Evolutionary conservation across 2,797 vertebrate genomes (phyloP).

Genomic region (Sparus aurata): DNA sequence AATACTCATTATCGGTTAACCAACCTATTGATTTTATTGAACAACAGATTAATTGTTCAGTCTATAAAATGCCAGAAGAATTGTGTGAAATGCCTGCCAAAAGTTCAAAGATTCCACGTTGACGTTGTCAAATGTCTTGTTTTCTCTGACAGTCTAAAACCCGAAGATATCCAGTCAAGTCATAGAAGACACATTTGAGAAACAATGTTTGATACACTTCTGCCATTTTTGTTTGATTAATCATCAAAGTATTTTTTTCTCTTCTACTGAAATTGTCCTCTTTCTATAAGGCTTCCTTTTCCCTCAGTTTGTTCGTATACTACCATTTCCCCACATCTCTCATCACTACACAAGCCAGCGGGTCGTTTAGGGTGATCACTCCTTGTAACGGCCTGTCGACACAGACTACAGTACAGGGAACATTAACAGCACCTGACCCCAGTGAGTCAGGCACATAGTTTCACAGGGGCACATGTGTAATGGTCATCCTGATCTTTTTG

Average conservation of each 20-base stretch:
- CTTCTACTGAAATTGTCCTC: background rate
- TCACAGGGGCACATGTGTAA: background rate
- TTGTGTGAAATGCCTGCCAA: background rate
- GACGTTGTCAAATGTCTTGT: background rate
- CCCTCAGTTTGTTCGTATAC: background rate
- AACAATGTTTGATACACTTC: too few relatives aligned
- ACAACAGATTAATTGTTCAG: background rate
- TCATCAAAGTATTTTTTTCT: background rate
- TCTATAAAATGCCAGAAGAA: background rate
- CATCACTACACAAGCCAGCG: slow-evolving; percentile 27
- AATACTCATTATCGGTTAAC: background rate
- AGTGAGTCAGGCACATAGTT: background rate
- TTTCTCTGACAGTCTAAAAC: background rate
- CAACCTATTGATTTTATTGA: background rate
- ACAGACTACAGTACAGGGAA: slow-evolving; percentile 13
- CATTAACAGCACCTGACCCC: slow-evolving; percentile 3
- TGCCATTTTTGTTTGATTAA: too few relatives aligned
- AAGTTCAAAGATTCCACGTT: background rate
- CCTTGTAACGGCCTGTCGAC: slow-evolving; percentile 16
- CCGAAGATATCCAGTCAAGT: background rate
- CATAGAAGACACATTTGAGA: too few relatives aligned
- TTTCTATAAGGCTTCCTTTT: background rate
- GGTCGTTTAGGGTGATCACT: slow-evolving; percentile 37
- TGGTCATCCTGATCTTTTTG: background rate
- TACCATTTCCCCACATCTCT: slow-evolving; percentile 25